Evolutionary conservation across 2,888 invertebrate species (phyloP), one percentile per base, ranked within the genome.

Genomic region (Tuta absoluta): DNA sequence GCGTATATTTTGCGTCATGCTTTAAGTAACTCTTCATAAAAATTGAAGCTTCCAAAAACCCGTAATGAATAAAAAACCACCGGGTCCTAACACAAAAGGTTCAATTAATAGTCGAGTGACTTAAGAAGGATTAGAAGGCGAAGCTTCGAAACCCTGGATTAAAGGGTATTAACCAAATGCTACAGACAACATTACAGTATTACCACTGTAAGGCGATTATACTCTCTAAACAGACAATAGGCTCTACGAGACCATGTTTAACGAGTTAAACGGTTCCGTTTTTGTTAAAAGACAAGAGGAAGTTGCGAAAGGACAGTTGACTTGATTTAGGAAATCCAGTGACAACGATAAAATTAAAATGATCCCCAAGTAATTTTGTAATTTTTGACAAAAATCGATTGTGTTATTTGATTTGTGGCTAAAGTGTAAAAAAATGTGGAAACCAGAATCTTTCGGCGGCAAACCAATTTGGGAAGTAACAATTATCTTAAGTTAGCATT

Each of bases 101-200:
- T 76, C 73, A 78, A 79, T 79, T 75, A 79, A 78, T 78, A 79
- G 74, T 74, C 71, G 67, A 78, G 72, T 77, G 76, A 77, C 78
- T 79, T 77, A 72, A 73, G 70, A 63, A 67, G 75, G 78, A 78
- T 79, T 79, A 77, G 66, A 64, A 62, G 63, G 65, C 61, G 63
- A 48, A 65, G 49, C 61, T 48, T 64, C 60, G 38, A 60, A 64
- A 62, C 58, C 63, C 58, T 12, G 63, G 67, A 67, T 67, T 67
- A 66, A 33, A 38, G 65, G 45, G 68, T 75, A 78, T 79, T 78
- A 79, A 64, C 67, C 61, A 64, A 72, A 72, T 74, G 71, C 68
- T 67, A 66, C 71, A 76, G 73, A 77, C 73, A 76, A 77, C 73
- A 76, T 76, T 74, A 73, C 66, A 66, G 77, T 61, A 75, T 78